Evolutionary conservation across 2,888 invertebrate genomes (phyloP).

Genomic region (Syrista parreyssii): DNA sequence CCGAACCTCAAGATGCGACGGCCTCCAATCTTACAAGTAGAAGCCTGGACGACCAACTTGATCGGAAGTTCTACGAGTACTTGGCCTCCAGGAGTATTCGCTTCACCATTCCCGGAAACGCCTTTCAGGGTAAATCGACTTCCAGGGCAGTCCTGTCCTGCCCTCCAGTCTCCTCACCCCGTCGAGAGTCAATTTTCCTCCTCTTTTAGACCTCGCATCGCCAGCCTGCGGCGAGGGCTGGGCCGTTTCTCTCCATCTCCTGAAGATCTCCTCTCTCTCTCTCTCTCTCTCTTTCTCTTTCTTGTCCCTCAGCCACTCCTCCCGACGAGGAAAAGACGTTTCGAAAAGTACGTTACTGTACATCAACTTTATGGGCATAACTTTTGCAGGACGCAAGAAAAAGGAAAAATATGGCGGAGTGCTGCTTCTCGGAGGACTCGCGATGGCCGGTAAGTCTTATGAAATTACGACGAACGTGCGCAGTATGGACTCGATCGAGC

Average conservation of each 20-base stretch:
- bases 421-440: slow-evolving; percentile 73
- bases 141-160: no score
- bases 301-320: no score
- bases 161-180: background rate
- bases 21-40: slow-evolving; percentile 42
- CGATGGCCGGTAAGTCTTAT: slow-evolving; percentile 67
- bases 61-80: slow-evolving; percentile 59
- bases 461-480: no score
- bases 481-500: no score
- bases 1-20: slow-evolving; percentile 9
- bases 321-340: no score
- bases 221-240: no score
- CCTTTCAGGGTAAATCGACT: slow-evolving; percentile 56
- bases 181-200: background rate
- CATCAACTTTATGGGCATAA: no score
- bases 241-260: no score
- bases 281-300: no score
- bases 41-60: slow-evolving; percentile 57
- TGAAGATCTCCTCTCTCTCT: no score
- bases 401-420: slow-evolving; percentile 66
- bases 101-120: slow-evolving; percentile 61
- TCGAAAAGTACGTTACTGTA: no score
- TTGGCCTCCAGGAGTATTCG: slow-evolving; percentile 58
- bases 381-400: slow-evolving; percentile 68
- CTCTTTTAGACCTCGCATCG: no score